These are phyloP conservation scores for Prenolepis imparis DNA, from an alignment of 2,888 invertebrate species.

Conservation along the genomic window DNA sequence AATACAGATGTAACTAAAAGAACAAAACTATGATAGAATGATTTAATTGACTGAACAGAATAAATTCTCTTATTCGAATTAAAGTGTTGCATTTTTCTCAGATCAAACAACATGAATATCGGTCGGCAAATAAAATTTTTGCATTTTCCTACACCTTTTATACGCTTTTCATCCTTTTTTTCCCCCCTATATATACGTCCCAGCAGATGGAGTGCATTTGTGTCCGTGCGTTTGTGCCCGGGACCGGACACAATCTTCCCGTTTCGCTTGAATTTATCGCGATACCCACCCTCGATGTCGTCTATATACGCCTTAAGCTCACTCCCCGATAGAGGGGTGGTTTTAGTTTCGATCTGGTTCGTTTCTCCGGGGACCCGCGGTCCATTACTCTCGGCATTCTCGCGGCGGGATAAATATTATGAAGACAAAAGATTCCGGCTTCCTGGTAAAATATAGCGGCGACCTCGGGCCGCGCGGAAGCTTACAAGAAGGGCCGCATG, in stretches of 20 bases:
- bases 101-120: background rate
- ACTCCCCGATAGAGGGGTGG: slow-evolving; percentile 47
- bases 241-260: slow-evolving; percentile 56
- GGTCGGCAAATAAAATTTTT: slow-evolving; percentile 24
- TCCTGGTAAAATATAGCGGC: slow-evolving; percentile 76
- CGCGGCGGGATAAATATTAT: slow-evolving; percentile 82
- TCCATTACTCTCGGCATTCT: slow-evolving; percentile 80
- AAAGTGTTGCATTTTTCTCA: background rate
- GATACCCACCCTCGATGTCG: slow-evolving; percentile 59
- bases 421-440: slow-evolving; percentile 83
- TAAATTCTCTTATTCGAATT: background rate
- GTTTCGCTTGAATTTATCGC: slow-evolving; percentile 74
- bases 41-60: background rate
- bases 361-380: slow-evolving; percentile 72
- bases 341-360: slow-evolving; percentile 74
- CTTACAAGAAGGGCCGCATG: slow-evolving; percentile 65
- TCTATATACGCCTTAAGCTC: slow-evolving; percentile 68
- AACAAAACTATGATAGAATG: background rate
- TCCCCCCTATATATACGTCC: slow-evolving; percentile 33
- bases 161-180: slow-evolving; percentile 15
- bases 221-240: slow-evolving; percentile 52
- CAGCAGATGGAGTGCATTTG: slow-evolving; percentile 52
- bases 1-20: background rate
- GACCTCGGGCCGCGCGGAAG: slow-evolving; percentile 58
- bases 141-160: background rate